A percentile compares a stretch with the other conserved stretches of the same genome.
Evolutionary conservation across 2,888 invertebrate genomes (phyloP).

Genomic region (Cosmia trapezina): DNA sequence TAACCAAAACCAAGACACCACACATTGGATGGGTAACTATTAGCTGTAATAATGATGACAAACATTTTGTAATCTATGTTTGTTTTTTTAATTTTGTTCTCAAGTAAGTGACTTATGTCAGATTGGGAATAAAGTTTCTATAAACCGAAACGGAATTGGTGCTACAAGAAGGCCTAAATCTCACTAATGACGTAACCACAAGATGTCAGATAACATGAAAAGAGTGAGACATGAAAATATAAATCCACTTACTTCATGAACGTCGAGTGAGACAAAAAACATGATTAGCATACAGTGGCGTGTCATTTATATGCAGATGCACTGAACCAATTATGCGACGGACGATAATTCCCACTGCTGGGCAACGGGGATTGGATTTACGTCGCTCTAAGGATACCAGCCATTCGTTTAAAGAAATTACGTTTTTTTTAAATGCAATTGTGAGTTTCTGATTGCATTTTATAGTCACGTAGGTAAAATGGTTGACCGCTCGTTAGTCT

Average conservation of each 20-base stretch:
- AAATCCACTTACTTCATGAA: constrained; percentile 17
- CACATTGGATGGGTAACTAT: no score
- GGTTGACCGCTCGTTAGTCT: background rate
- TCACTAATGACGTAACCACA: background rate
- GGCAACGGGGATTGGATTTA: constrained; percentile 53
- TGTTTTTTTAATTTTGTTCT: no score
- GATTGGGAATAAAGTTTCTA: no score
- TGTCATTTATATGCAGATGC: constrained; percentile 68
- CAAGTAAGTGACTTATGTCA: no score
- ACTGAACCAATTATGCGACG: constrained; percentile 62
- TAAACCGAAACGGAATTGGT: no score
- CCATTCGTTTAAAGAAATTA: constrained; percentile 31
- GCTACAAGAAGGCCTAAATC: no score
- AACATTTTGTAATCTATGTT: no score
- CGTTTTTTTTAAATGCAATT: background rate
- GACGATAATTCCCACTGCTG: constrained; percentile 60
- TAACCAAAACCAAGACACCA: no score
- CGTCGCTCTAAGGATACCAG: constrained; percentile 19
- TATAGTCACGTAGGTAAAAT: background rate
- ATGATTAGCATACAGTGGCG: constrained; percentile 56
- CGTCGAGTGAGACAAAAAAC: constrained; percentile 44
- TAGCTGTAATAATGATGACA: no score
- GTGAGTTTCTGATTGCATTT: constrained; percentile 6
- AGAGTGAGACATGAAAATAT: constrained; percentile 20
- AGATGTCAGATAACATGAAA: background rate